Evolutionary conservation across 1,140 invertebrate genomes (phyloP).

Genomic region (Pygmarrhopalites habei): DNA sequence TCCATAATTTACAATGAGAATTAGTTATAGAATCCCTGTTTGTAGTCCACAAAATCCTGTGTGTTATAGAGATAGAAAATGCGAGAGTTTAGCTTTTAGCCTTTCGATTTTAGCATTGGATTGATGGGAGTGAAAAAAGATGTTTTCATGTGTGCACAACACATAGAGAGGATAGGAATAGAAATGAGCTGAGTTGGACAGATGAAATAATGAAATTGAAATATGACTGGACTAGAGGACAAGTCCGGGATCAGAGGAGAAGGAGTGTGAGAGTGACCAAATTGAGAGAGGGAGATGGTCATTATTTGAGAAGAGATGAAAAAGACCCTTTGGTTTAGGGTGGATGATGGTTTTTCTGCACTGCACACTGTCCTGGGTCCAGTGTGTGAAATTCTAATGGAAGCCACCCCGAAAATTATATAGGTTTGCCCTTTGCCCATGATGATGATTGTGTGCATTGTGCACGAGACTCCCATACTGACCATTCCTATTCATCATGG

Average conservation of each 20-base stretch:
- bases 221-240: slow-evolving; percentile 15
- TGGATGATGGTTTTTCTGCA: slow-evolving; percentile 10
- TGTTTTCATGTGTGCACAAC: too few species aligned
- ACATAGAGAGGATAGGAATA: not conserved
- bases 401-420: not conserved
- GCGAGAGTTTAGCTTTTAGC: too few species aligned
- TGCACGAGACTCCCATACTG: not conserved
- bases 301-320: slow-evolving; percentile 5
- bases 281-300: not conserved
- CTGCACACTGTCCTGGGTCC: too few species aligned
- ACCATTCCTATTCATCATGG: not conserved
- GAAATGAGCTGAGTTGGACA: slow-evolving; percentile 10
- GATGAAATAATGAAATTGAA: slow-evolving; percentile 33
- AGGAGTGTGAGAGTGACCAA: too few species aligned
- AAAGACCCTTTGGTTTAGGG: not conserved
- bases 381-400: not conserved
- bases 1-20: too few species aligned
- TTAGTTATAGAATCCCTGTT: too few species aligned
- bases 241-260: too few species aligned
- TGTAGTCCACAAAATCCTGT: too few species aligned
- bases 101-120: not conserved
- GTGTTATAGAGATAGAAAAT: too few species aligned
- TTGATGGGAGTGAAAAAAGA: slow-evolving; percentile 1
- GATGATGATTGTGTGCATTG: not conserved
- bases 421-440: slow-evolving; percentile 1